These are phyloP conservation scores for Lagorchestes hirsutus DNA, from an alignment of 2,797 vertebrate genomes.

Conservation along the genomic window DNA sequence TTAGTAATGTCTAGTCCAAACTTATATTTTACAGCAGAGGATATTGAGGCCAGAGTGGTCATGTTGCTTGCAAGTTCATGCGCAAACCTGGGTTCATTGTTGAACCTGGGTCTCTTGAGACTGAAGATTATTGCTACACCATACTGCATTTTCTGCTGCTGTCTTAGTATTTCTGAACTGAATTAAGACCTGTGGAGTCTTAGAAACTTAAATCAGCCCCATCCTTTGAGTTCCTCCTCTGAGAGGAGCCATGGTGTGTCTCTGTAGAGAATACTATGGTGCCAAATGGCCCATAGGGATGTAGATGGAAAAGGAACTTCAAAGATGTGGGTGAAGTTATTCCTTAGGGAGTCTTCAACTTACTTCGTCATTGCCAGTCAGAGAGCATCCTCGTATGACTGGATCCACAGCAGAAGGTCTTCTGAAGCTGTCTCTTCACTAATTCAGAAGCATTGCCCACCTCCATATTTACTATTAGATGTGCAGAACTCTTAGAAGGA, in stretches of 20 bases:
- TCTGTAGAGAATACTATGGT: neutral
- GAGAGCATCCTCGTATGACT: neutral
- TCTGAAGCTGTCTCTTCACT: neutral
- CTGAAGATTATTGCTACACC: neutral
- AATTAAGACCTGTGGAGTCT: neutral
- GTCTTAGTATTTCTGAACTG: neutral
- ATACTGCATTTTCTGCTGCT: neutral
- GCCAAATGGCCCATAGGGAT: neutral
- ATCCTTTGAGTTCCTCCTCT: neutral
- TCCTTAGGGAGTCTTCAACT: neutral
- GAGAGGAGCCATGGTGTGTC: no score
- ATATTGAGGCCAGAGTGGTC: neutral
- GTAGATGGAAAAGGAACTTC: neutral
- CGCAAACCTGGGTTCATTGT: neutral
- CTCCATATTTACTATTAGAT: neutral
- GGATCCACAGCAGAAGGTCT: neutral
- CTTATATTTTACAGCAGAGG: neutral
- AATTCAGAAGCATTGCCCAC: neutral
- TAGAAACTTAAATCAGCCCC: neutral
- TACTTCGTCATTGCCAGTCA: neutral
- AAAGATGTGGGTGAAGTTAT: neutral
- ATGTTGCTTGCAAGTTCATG: neutral
- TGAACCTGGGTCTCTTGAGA: neutral
- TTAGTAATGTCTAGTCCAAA: neutral
- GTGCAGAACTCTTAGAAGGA: neutral